phyloP scores from a whole-genome alignment of 2,113 vertebrate genomes.

The Shinisaurus crocodilurus region DNA sequence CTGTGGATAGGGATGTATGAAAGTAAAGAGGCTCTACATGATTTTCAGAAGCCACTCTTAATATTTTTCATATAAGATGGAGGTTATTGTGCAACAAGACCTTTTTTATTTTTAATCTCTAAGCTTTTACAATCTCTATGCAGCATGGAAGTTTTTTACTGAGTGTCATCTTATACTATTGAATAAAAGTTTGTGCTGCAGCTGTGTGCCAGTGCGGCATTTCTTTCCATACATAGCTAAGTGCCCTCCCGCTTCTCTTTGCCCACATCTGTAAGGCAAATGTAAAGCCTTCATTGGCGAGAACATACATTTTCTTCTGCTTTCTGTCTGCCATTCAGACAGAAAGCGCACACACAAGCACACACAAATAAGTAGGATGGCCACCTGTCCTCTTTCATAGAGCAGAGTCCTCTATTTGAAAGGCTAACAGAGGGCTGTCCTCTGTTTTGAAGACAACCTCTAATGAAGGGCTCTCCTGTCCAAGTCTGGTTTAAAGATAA shows the following conservation, averaged over 20 bases:
- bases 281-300: background rate
- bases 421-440: too few species aligned
- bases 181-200: constrained; percentile 22
- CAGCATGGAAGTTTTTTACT: background rate
- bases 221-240: background rate
- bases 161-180: constrained; percentile 61
- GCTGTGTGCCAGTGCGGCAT: background rate
- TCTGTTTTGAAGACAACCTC: too few species aligned
- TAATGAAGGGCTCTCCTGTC: too few species aligned
- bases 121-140: background rate
- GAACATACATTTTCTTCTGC: background rate
- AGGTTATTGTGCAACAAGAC: background rate
- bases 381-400: too few species aligned
- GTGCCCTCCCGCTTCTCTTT: too few species aligned
- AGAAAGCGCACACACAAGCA: background rate
- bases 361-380: too few species aligned
- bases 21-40: background rate
- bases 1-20: constrained; percentile 16
- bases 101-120: background rate
- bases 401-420: too few species aligned
- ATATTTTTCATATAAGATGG: background rate
- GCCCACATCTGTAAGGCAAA: background rate
- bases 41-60: constrained; percentile 42
- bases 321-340: background rate
- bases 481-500: too few species aligned